Evolutionary conservation across 2,113 vertebrate species (phyloP), one percentile per base, ranked within the genome.

Genomic region (Clarias macrocephalus): DNA sequence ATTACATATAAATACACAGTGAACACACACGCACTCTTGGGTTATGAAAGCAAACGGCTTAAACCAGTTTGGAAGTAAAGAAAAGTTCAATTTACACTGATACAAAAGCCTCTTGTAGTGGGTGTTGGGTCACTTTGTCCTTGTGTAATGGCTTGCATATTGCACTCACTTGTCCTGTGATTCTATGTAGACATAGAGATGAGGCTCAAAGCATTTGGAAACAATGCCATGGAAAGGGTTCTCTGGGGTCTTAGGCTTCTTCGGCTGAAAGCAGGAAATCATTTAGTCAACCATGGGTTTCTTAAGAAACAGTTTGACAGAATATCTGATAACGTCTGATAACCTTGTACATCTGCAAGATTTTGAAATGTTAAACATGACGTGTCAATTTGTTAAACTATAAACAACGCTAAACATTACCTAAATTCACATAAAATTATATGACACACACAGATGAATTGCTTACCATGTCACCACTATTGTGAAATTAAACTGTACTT

Each of bases 171-270:
- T 99, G 96, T 99, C 98, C 92, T 99, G 98, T 84, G 98, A 99
- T 91, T 99, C 98, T 3, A 99, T 99, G 85, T 99, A 99, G 86
- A 99, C 98, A 0, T 99, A 99, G 28, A 99, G 97, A 92, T 99
- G 98, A 89, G 98, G 97, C 90, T 99, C 98, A 89, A 99, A 99
- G 91, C 98, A 99, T 95, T 99, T 99, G 93, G 98, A 99, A 92
- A 99, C 94, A 52, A 99, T 97, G 90, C 98, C 98, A 19, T 99
- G 98, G 88, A 99, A 99, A 25, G 98, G 98, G 91, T 98, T 99
- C 83, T 99, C 98, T 6, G 97, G 97, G 85, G 93, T 95, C 92
- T 99, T 99, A 0, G 97, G 97, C 93, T 99, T 99, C 94, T 97
- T 97, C 76, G 96, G 97, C 98, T 99, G 91, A 30, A 92, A 94